Conservation (phyloP, 2,113 vertebrate genomes). For the Bombycilla garrulus region DNA sequence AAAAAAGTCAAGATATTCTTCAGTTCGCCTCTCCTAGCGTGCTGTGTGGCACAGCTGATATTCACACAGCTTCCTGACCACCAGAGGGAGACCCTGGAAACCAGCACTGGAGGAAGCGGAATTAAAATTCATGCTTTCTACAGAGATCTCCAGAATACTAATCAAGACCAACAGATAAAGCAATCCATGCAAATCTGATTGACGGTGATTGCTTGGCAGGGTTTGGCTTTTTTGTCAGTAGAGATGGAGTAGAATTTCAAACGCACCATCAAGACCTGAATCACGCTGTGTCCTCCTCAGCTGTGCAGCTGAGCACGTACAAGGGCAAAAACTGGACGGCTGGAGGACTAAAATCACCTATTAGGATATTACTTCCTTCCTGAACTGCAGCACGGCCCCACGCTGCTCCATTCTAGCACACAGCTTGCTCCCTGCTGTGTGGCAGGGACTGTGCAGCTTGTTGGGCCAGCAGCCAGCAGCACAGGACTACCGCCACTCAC, state of each 20-base stretch:
- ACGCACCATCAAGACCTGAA: background rate
- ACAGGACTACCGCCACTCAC: background rate
- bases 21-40: rapidly evolving
- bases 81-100: constrained; percentile 12
- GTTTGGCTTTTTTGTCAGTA: background rate
- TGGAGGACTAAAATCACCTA: background rate
- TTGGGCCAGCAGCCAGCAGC: background rate
- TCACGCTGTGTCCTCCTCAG: background rate
- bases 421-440: background rate
- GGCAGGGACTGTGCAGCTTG: background rate
- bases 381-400: background rate
- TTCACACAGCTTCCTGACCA: background rate
- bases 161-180: constrained; percentile 11
- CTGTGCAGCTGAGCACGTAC: background rate
- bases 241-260: background rate
- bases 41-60: rapidly evolving
- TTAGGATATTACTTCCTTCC: background rate
- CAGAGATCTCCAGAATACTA: background rate
- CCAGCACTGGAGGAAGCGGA: rapidly evolving
- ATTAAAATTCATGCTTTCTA: background rate
- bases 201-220: background rate
- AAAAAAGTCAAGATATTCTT: background rate
- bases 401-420: background rate
- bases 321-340: background rate
- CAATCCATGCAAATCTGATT: constrained; percentile 14